A percentile compares a stretch with the other conserved stretches of the same genome.
These are phyloP conservation scores for Eriosoma lanigerum DNA, from an alignment of 1,140 invertebrate genomes.

Conservation along the genomic window DNA sequence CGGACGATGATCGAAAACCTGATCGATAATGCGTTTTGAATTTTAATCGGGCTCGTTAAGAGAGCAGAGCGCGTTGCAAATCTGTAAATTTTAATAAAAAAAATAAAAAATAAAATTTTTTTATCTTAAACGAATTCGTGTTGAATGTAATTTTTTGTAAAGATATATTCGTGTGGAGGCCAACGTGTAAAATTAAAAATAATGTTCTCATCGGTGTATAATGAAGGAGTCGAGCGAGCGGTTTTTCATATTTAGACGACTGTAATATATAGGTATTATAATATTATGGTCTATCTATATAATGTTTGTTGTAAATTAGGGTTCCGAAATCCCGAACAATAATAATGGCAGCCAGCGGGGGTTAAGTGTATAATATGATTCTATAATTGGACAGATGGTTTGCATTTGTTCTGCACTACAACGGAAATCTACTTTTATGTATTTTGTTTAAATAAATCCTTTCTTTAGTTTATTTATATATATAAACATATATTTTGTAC, in stretches of 20 bases:
- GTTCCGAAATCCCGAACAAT: constrained; percentile 29
- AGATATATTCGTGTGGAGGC: no score
- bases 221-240: neutral
- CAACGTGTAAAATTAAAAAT: neutral
- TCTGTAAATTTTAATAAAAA: no score
- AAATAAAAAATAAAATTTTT: no score
- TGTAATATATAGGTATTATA: no score
- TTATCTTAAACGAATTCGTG: no score
- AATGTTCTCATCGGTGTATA: neutral
- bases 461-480: no score
- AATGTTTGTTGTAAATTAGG: constrained; percentile 32
- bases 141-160: no score
- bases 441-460: neutral
- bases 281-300: no score
- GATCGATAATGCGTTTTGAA: constrained; percentile 5
- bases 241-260: constrained; percentile 32
- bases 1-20: neutral
- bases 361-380: constrained; percentile 34
- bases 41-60: no score
- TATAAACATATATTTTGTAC: no score
- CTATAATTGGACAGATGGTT: constrained; percentile 45
- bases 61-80: no score
- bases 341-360: constrained; percentile 29
- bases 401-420: constrained; percentile 21
- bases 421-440: constrained; percentile 27